phyloP scores from a whole-genome alignment of 2,113 vertebrate species.

The Pterocles orientalis region DNA sequence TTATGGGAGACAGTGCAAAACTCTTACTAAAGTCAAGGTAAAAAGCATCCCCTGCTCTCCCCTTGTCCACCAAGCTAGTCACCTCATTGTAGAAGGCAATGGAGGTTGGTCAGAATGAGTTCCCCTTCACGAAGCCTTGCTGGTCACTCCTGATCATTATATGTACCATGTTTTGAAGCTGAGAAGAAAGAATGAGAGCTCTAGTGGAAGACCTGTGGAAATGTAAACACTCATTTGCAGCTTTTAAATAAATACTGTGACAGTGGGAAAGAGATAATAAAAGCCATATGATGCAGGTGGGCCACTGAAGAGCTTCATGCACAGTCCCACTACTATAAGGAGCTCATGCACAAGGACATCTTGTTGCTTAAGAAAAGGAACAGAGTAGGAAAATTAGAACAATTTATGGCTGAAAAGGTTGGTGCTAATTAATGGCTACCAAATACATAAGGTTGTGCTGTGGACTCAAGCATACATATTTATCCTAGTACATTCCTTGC shows the following conservation, averaged over 20 bases:
- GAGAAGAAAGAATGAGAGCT: not conserved
- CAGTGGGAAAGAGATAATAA: not conserved
- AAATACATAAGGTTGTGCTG: not conserved
- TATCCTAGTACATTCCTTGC: not conserved
- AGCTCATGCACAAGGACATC: not conserved
- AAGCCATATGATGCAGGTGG: not conserved
- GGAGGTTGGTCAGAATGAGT: not conserved
- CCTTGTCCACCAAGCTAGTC: not conserved
- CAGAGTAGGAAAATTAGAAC: not conserved
- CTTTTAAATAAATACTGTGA: not conserved
- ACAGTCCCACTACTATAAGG: not conserved
- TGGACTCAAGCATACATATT: not conserved
- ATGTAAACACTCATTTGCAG: not conserved
- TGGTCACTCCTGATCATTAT: not conserved
- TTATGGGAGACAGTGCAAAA: not conserved
- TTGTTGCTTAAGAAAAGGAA: not conserved
- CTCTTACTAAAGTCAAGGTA: not conserved
- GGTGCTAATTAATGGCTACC: not conserved
- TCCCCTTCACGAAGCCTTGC: not conserved
- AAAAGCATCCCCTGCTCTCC: not conserved
- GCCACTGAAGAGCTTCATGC: not conserved
- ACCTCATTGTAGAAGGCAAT: not conserved
- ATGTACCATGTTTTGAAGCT: not conserved
- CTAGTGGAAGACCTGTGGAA: not conserved
- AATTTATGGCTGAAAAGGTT: not conserved